phyloP scores from a whole-genome alignment of 2,888 invertebrate genomes.

The Eudasyphora cyanicolor region DNA sequence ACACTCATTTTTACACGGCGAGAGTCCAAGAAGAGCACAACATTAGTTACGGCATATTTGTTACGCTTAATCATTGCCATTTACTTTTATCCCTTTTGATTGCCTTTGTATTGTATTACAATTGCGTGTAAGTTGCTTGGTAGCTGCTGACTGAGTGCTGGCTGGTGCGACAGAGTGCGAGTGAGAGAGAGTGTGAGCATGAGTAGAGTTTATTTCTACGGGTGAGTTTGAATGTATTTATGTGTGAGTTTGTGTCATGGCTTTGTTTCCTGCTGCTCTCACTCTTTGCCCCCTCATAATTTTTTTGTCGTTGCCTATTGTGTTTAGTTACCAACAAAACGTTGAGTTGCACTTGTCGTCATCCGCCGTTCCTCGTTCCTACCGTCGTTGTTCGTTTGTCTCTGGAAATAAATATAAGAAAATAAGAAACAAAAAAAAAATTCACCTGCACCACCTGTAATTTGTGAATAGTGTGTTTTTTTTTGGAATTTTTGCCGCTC shows the following conservation, averaged over 20 bases:
- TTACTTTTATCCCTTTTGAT: conserved; percentile 25
- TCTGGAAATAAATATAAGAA: too few species aligned
- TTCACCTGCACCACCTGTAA: neutral
- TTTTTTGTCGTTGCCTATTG: neutral
- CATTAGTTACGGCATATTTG: conserved; percentile 34
- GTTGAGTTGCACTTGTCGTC: conserved; percentile 37
- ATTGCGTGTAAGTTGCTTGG: neutral
- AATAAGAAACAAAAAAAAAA: too few species aligned
- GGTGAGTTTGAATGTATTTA: neutral
- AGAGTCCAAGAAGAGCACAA: too few species aligned
- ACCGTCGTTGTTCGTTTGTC: neutral
- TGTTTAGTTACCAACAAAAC: conserved; percentile 30
- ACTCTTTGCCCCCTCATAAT: conserved; percentile 14
- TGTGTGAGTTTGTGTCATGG: neutral
- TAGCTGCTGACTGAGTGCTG: neutral
- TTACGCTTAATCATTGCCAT: conserved; percentile 42
- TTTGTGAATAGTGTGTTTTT: conserved; percentile 7
- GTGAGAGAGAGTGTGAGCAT: neutral
- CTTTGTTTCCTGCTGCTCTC: neutral
- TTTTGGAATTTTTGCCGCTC: neutral
- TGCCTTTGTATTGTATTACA: conserved; percentile 6
- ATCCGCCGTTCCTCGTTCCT: neutral
- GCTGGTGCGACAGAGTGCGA: neutral
- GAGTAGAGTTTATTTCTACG: neutral
- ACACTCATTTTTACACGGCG: neutral